Evolutionary conservation across 2,113 vertebrate genomes (phyloP), one percentile per base, ranked within the genome.

Genomic region (Rana temporaria): DNA sequence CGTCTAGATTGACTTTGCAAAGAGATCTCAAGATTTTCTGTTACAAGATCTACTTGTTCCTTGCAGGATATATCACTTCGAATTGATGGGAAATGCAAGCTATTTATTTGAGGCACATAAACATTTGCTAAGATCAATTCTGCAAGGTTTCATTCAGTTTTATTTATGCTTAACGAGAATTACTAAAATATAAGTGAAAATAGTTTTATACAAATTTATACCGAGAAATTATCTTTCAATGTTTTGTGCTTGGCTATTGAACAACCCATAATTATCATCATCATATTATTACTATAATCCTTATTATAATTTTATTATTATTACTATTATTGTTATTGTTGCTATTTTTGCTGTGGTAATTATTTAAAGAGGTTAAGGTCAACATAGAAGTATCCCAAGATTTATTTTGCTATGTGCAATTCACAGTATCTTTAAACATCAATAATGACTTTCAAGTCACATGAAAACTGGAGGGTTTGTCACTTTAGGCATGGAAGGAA

Each of bases 21-120:
- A 94, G 91, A 95, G 94, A 94, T 94, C 93, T 94, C 94, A 93
- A 93, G 93, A 94, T 94, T 94, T 95, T 93, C 93, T 92, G 91
- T 94, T 93, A 90, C 90, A 86, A 91, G 90, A 92, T 90, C 92
- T 93, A 92, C 89, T 89, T 88, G 91, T 93, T 93, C 92, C 91
- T 92, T 89, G 87, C 88, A 93, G 90, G 93, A 94, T 89, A 91
- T 89, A 85, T 92, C 89, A 85, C 89, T 91, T 89, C 90, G 87
- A 93, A 90, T 70, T 83, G 84, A 72, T 0, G 63, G 86, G 88
- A 91, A 87, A 87, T 89, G 84, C 71, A 92, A 88, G 84, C 87
- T 42, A 15, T 32, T 75, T 75, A 75, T 75, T 62, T 63, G 4
- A 12, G 72, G 15, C 8, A 8, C 32, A 62, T 22, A 60, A 75